phyloP scores from a whole-genome alignment of 2,797 vertebrate species.

The Phoeniculus purpureus region DNA sequence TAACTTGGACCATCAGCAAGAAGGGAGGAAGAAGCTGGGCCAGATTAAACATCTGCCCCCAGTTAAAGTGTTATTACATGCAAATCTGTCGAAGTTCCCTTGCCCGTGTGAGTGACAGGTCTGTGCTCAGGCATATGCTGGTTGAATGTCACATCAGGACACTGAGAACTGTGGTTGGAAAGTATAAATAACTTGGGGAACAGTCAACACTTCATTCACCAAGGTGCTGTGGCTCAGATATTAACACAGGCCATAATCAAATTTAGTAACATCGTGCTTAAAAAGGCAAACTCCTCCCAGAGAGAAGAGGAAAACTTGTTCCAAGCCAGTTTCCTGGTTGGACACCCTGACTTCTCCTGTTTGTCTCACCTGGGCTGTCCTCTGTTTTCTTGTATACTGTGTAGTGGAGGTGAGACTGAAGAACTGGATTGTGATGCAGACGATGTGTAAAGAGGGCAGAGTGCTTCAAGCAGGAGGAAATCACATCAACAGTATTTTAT shows the following conservation, averaged over 20 bases:
- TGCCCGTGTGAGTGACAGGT: background rate
- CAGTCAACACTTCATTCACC: background rate
- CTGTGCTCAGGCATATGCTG: background rate
- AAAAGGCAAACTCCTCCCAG: background rate
- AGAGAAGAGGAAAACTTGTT: background rate
- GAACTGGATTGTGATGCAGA: background rate
- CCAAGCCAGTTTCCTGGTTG: background rate
- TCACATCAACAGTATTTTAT: background rate
- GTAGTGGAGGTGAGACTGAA: background rate
- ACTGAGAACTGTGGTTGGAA: background rate
- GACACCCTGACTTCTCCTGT: background rate
- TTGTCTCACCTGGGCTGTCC: background rate
- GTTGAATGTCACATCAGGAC: background rate
- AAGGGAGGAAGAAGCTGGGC: background rate
- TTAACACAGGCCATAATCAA: background rate
- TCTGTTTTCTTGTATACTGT: background rate
- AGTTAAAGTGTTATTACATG: background rate
- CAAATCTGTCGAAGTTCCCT: background rate
- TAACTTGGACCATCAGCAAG: background rate
- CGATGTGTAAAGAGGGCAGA: background rate
- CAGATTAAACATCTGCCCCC: background rate
- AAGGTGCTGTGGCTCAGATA: background rate
- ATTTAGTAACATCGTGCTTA: background rate
- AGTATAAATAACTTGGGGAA: background rate
- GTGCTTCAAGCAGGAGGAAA: background rate